These are phyloP conservation scores for Brachypalpus laphriformis DNA, from an alignment of 2,888 invertebrate genomes.

Conservation along the genomic window DNA sequence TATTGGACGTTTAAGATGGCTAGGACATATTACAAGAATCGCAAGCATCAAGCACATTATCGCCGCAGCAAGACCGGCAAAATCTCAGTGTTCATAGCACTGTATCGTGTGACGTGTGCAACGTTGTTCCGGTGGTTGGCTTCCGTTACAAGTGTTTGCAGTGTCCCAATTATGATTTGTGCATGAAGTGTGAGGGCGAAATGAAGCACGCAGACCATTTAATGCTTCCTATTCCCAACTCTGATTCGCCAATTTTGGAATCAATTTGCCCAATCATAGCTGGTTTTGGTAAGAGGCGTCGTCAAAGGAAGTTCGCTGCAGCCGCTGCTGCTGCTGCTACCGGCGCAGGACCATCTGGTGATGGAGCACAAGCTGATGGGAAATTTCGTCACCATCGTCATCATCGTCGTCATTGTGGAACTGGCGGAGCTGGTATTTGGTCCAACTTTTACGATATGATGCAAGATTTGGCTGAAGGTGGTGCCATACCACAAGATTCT, in stretches of 20 bases:
- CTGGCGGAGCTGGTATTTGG: slow-evolving; percentile 74
- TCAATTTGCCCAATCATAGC: slow-evolving; percentile 4
- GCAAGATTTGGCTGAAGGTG: slow-evolving; percentile 78
- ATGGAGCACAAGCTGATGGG: slow-evolving; percentile 24
- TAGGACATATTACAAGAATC: too few relatives aligned
- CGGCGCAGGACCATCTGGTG: slow-evolving; percentile 26
- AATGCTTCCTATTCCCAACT: slow-evolving; percentile 88
- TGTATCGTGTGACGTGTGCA: slow-evolving; percentile 90
- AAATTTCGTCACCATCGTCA: slow-evolving; percentile 73
- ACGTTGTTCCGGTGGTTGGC: slow-evolving; percentile 85
- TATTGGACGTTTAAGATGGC: too few relatives aligned
- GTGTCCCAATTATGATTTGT: slow-evolving; percentile 92
- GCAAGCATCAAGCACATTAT: slow-evolving; percentile 9
- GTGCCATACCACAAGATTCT: slow-evolving; percentile 47
- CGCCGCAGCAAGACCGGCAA: neutral
- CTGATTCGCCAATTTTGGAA: slow-evolving; percentile 74
- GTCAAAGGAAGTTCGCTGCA: slow-evolving; percentile 66
- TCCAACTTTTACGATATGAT: slow-evolving; percentile 78
- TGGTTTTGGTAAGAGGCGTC: slow-evolving; percentile 73
- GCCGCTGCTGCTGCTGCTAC: slow-evolving; percentile 27
- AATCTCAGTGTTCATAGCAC: slow-evolving; percentile 83
- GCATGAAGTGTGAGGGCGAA: slow-evolving; percentile 88
- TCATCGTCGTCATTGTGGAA: slow-evolving; percentile 60
- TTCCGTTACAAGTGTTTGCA: slow-evolving; percentile 93
- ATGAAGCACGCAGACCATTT: slow-evolving; percentile 89